Evolutionary conservation across 2,113 vertebrate species (phyloP).

Genomic region (Brachyistius frenatus): DNA sequence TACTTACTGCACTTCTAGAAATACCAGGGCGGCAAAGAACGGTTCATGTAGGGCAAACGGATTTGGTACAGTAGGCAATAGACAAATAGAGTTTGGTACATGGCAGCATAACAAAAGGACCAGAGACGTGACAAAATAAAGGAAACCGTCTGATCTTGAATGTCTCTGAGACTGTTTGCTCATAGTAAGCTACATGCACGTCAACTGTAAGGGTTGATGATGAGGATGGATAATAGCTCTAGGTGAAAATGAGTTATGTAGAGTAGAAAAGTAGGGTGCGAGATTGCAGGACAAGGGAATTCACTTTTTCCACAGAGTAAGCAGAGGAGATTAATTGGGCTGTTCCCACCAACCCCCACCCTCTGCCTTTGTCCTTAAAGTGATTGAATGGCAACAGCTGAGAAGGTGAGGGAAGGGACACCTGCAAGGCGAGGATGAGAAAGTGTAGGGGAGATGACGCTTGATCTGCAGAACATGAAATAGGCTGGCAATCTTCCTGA

Average conservation of each 20-base stretch:
- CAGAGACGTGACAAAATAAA: background rate
- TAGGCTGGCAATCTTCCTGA: slow-evolving; percentile 9
- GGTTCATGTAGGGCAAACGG: background rate
- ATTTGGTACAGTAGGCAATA: background rate
- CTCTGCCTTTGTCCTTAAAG: slow-evolving; percentile 49
- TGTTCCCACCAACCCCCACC: slow-evolving; percentile 58
- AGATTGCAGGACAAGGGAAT: slow-evolving; percentile 44
- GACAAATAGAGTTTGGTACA: background rate
- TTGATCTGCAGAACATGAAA: slow-evolving; percentile 40
- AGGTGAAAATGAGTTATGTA: slow-evolving; percentile 33
- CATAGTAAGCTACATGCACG: background rate
- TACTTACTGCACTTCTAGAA: slow-evolving; percentile 25
- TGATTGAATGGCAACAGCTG: slow-evolving; percentile 77
- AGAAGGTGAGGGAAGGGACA: slow-evolving; percentile 75
- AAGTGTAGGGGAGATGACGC: slow-evolving; percentile 31
- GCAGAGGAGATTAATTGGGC: slow-evolving; percentile 55
- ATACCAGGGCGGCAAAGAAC: slow-evolving; percentile 3
- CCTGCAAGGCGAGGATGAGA: slow-evolving; percentile 60
- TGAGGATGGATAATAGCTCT: slow-evolving; percentile 6
- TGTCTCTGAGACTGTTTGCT: background rate
- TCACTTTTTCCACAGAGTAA: slow-evolving; percentile 47
- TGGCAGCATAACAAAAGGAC: background rate
- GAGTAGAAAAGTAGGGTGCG: slow-evolving; percentile 25
- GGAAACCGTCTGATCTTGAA: background rate
- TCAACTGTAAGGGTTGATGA: slow-evolving; percentile 1